Conservation (phyloP, 2,888 invertebrate species). For the Dioctria rufipes region DNA sequence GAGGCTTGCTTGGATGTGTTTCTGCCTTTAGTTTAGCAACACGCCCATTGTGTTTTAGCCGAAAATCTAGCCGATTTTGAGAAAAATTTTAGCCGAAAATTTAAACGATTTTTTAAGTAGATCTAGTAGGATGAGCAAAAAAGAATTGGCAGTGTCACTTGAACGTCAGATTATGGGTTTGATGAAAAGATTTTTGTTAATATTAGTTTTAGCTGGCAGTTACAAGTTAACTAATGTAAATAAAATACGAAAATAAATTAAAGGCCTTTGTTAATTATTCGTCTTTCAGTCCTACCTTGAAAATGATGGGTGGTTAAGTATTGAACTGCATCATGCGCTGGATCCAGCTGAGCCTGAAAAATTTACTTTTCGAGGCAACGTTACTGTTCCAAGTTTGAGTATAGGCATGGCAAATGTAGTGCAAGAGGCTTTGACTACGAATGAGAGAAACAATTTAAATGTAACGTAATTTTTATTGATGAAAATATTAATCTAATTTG, state of each 20-base stretch:
- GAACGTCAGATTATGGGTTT: neutral
- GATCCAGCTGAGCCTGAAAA: conserved; percentile 73
- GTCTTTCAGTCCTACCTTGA: conserved; percentile 76
- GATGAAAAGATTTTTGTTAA: neutral
- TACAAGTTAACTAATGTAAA: conserved; percentile 7
- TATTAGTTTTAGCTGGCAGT: neutral
- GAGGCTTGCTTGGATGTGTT: too few species aligned
- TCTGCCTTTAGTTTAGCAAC: too few species aligned
- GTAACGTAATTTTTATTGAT: conserved; percentile 66
- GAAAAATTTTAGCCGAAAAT: too few species aligned
- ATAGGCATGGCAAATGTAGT: conserved; percentile 77
- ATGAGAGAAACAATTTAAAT: conserved; percentile 75
- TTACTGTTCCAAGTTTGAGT: conserved; percentile 80
- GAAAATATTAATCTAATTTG: neutral
- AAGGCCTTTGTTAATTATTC: conserved; percentile 1
- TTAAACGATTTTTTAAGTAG: too few species aligned
- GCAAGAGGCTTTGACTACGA: conserved; percentile 75
- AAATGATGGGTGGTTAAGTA: conserved; percentile 82
- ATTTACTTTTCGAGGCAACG: conserved; percentile 79
- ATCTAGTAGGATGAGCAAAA: too few species aligned
- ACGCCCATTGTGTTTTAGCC: too few species aligned
- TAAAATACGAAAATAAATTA: neutral
- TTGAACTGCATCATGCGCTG: conserved; percentile 80
- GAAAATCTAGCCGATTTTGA: too few species aligned
- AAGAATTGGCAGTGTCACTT: too few species aligned